phyloP scores from a whole-genome alignment of 1,140 invertebrate genomes.

The Geopemphigus sp. region DNA sequence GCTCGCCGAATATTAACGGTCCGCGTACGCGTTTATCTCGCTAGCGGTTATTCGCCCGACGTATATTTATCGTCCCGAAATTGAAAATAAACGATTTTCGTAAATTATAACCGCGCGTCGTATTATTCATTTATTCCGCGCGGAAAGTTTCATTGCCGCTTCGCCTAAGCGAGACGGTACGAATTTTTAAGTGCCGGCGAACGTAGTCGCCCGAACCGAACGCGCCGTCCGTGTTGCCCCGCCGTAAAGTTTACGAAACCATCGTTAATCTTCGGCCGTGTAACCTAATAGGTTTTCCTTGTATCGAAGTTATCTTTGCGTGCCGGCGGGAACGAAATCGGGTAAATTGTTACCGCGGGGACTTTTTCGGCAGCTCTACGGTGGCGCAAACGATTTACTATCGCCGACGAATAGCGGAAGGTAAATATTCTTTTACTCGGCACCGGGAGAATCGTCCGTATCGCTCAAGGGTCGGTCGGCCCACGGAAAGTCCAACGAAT shows the following conservation, averaged over 20 bases:
- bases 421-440: too few relatives aligned
- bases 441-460: too few relatives aligned
- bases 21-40: too few relatives aligned
- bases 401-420: too few relatives aligned
- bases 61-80: neutral
- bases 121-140: constrained; percentile 24
- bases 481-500: too few relatives aligned
- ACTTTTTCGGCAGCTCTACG: neutral
- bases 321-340: neutral
- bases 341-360: constrained; percentile 1
- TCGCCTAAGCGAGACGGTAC: neutral
- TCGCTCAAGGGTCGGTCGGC: too few relatives aligned
- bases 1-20: too few relatives aligned
- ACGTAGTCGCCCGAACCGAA: neutral
- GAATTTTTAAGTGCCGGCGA: neutral
- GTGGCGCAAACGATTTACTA: constrained; percentile 13
- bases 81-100: constrained; percentile 8
- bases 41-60: too few relatives aligned
- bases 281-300: constrained; percentile 37
- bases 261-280: constrained; percentile 19
- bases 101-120: constrained; percentile 8
- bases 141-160: constrained; percentile 17
- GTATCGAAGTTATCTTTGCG: constrained; percentile 23
- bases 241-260: constrained; percentile 31
- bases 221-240: neutral